Evolutionary conservation across 2,888 invertebrate species (phyloP).

Genomic region (Carabus problematicus): DNA sequence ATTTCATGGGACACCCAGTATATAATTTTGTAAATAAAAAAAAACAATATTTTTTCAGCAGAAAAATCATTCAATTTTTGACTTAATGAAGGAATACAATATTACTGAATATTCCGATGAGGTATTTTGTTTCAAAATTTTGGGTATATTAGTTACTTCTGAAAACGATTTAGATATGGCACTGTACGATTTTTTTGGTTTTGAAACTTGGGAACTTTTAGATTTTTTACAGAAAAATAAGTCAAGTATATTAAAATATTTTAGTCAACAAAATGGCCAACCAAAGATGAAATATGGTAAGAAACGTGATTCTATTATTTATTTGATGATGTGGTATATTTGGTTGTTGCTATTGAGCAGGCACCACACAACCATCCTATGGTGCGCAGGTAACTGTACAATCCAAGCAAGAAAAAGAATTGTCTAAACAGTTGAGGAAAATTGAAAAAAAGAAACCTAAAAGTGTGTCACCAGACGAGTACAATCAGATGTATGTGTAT

Average conservation of each 20-base stretch:
- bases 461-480: slow-evolving; percentile 13
- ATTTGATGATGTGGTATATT: background rate
- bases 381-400: slow-evolving; percentile 84
- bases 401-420: slow-evolving; percentile 81
- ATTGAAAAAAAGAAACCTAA: slow-evolving; percentile 76
- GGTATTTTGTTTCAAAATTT: slow-evolving; percentile 65
- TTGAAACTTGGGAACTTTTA: slow-evolving; percentile 62
- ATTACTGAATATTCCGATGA: slow-evolving; percentile 56
- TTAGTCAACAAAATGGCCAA: background rate
- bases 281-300: background rate
- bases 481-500: slow-evolving; percentile 30
- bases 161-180: slow-evolving; percentile 76
- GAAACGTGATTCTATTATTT: background rate
- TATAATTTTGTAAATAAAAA: background rate
- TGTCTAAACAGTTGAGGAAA: slow-evolving; percentile 79
- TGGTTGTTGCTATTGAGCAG: background rate
- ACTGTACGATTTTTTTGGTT: slow-evolving; percentile 84
- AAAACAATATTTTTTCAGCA: slow-evolving; percentile 61
- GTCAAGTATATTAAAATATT: slow-evolving; percentile 19
- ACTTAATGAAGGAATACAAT: slow-evolving; percentile 63
- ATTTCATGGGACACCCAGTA: too few relatives aligned
- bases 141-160: slow-evolving; percentile 65
- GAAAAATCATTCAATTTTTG: slow-evolving; percentile 65
- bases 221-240: slow-evolving; percentile 29
- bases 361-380: slow-evolving; percentile 65